Base-by-base conservation (phyloP, 2,113 vertebrate genomes). In the Trematocara stigmaticum region DNA sequence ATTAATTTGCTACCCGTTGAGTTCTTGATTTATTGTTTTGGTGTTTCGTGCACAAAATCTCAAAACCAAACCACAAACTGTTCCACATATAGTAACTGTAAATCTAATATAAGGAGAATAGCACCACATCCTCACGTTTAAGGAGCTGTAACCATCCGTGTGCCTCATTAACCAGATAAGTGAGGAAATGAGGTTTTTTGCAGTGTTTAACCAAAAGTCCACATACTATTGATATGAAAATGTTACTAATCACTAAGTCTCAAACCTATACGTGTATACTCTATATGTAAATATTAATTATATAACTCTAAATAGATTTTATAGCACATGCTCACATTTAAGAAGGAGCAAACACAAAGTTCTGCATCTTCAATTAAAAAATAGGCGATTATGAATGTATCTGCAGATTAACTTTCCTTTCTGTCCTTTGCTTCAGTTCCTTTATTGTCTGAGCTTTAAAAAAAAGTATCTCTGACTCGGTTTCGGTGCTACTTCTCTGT, bases 171-270 rank as follows among this genome's bases (percentile, higher is more conserved):
- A 20, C 59, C 59, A 66, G 38, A 23, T 69, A 69, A 15, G 10
- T 42, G 64, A 23, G 4, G 64, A 23, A 71, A 71, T 6, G 0
- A 71, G 38, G 1, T 26, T 26, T 45, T 23, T 71, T 45, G 66
- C n/a, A 9, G 7, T 4, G 20, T 45, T 15, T 3, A 71, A 71
- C 20, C 64, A 26, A 15, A 0, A 26, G 0, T 45, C 0, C 38
- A 45, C 38, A 13, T 0, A 15, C 7, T 0, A n/a, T n/a, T n/a
- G n/a, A n/a, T n/a, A n/a, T n/a, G n/a, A n/a, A 20, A 66, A 40
- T 20, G 18, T 66, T 40, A 40, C 18, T 66, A 20, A 66, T 66
- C 35, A 40, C 0, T 0, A 13, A 69, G 5, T 69, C 38, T 23
- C 38, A 45, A 42, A 69, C 64, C 0, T 45, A 10, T 69, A 71